A percentile compares a stretch with the other conserved stretches of the same genome.
phyloP scores from a whole-genome alignment of 1,140 invertebrate species.

The Cylas formicarius region DNA sequence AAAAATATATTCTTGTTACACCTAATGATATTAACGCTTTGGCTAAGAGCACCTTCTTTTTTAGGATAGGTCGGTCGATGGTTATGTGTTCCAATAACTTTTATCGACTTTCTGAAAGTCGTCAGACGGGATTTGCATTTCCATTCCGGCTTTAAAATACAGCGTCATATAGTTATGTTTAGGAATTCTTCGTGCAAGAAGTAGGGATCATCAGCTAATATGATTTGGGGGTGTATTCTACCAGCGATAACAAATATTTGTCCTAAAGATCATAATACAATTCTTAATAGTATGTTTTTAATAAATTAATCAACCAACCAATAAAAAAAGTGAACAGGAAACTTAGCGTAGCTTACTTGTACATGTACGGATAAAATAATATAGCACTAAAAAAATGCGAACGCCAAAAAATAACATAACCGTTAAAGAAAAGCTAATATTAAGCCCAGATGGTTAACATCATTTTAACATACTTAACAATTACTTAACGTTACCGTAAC shows the following conservation, averaged over 20 bases:
- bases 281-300: too few relatives aligned
- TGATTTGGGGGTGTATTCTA: constrained; percentile 27
- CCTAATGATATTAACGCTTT: constrained; percentile 17
- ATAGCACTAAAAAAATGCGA: too few relatives aligned
- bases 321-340: too few relatives aligned
- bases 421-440: too few relatives aligned
- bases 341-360: too few relatives aligned
- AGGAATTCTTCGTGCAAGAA: constrained; percentile 23
- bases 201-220: constrained; percentile 24
- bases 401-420: too few relatives aligned
- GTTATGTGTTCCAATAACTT: constrained; percentile 24
- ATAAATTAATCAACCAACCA: too few relatives aligned
- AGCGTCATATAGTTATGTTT: constrained; percentile 21
- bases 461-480: too few relatives aligned
- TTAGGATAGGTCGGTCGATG: constrained; percentile 18
- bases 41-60: constrained; percentile 1
- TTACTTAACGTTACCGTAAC: too few relatives aligned
- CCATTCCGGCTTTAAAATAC: constrained; percentile 18
- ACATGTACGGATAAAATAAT: too few relatives aligned
- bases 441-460: too few relatives aligned
- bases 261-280: too few relatives aligned
- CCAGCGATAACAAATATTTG: constrained; percentile 25
- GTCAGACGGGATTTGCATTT: constrained; percentile 27
- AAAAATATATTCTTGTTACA: constrained; percentile 6
- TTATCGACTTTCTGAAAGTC: constrained; percentile 24